Base-by-base conservation (phyloP, 2,797 vertebrate species). In the Hippocampus kuda region DNA sequence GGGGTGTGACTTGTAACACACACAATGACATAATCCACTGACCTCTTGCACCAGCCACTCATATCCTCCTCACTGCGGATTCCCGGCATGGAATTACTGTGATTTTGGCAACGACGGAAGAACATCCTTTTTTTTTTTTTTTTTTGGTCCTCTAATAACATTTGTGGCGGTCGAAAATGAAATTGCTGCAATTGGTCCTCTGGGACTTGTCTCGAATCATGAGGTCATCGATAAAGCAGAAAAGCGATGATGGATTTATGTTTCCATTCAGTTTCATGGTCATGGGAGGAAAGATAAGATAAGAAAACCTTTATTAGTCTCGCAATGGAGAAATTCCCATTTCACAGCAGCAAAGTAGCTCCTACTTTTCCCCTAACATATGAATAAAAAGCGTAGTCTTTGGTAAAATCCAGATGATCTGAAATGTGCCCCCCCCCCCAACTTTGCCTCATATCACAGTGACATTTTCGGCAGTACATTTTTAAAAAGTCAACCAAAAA, bases 21-120 rank as follows among this genome's bases (percentile, higher is more conserved):
- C 77, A 77, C 70, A 63, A 77, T 86, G 81, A 85, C 82, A 83
- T 84, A 85, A 86, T 86, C 75, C 71, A 77, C 70, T 87, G 85
- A 85, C 85, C 84, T 83, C 80, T 53, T 85, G 75, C n/a, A 15
- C 69, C 69, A 72, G 68, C 77, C 3, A 6, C 56, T 71, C 4
- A 4, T 51, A 63, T 70, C 69, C 70, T 5, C 68, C 61, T 65
- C 76, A 66, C 65, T 0, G 66, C 73, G 77, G 79, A 30, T 88
- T 86, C 84, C 78, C 65, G 59, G 79, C 83, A 56, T 67, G 51
- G 66, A 38, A 20, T 66, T 34, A 70, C 68, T 70, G 75, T 66
- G 72, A 81, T 81, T 85, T 79, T 79, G 74, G 78, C 70, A 84
- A 82, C 72, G 74, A 20, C 67, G 74, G 74, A 70, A 68, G 70